These are phyloP conservation scores for Thymelicus acteon DNA, from an alignment of 2,888 invertebrate genomes.

Conservation along the genomic window DNA sequence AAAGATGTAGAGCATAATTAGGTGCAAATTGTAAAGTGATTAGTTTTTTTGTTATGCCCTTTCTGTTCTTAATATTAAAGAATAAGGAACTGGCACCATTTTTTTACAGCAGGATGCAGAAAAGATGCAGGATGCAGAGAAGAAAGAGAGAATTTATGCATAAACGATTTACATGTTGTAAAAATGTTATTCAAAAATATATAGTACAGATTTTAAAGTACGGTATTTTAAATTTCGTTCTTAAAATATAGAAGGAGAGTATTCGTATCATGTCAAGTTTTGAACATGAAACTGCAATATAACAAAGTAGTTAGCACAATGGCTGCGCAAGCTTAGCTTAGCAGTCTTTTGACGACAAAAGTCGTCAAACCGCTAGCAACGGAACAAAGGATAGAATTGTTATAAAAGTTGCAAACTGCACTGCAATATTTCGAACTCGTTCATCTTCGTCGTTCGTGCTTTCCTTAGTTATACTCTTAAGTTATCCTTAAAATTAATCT, in stretches of 20 bases:
- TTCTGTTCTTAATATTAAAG: too few species aligned
- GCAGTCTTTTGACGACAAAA: slow-evolving; percentile 16
- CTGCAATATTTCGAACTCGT: slow-evolving; percentile 19
- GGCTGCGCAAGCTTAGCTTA: neutral
- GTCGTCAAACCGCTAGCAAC: slow-evolving; percentile 11
- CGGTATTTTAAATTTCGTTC: neutral
- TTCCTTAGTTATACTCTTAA: neutral
- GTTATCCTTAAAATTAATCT: neutral
- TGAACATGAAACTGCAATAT: slow-evolving; percentile 13
- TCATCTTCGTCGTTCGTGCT: slow-evolving; percentile 2
- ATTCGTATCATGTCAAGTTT: slow-evolving; percentile 4
- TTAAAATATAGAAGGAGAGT: neutral
- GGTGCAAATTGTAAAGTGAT: too few species aligned
- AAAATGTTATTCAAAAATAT: neutral
- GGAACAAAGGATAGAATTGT: slow-evolving; percentile 21
- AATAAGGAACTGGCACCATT: too few species aligned
- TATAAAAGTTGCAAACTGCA: slow-evolving; percentile 22
- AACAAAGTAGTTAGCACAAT: slow-evolving; percentile 11
- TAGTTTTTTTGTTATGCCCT: too few species aligned
- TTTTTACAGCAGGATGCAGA: too few species aligned
- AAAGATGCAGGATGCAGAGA: too few species aligned
- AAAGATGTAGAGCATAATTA: too few species aligned
- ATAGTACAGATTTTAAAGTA: neutral
- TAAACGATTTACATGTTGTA: too few species aligned
- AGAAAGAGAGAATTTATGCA: too few species aligned